Conservation (phyloP, 2,113 vertebrate genomes). For the Spea multiplicata region DNA sequence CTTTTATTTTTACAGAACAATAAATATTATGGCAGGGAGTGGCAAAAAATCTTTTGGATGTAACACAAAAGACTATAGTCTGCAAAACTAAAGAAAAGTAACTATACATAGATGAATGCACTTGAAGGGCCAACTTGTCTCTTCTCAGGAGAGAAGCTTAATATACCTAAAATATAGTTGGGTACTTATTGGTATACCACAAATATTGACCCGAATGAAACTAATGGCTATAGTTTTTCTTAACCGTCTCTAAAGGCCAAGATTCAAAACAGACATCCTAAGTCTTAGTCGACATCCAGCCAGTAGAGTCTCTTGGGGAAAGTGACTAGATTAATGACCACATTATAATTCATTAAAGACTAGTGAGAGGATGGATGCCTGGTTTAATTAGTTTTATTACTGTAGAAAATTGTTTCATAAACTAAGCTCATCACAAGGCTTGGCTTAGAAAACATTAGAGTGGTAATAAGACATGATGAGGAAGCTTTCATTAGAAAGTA, state of each 20-base stretch:
- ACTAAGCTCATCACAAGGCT: slow-evolving; percentile 65
- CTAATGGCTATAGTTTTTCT: slow-evolving; percentile 33
- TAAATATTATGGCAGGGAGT: neutral
- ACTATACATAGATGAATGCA: too few relatives aligned
- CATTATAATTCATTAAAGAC: slow-evolving; percentile 74
- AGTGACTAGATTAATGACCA: slow-evolving; percentile 67
- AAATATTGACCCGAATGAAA: slow-evolving; percentile 16
- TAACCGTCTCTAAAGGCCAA: slow-evolving; percentile 41
- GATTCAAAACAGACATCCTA: slow-evolving; percentile 36
- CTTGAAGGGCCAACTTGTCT: too few relatives aligned
- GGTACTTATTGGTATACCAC: neutral
- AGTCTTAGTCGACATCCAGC: slow-evolving; percentile 48
- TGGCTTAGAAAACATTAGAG: slow-evolving; percentile 64
- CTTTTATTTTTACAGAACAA: neutral
- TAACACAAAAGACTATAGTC: neutral
- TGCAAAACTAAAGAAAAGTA: neutral
- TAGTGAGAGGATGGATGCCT: slow-evolving; percentile 68
- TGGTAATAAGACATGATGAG: slow-evolving; percentile 60
- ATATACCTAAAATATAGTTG: too few relatives aligned
- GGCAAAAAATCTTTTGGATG: neutral
- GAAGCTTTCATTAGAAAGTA: slow-evolving; percentile 61
- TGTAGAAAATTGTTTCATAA: slow-evolving; percentile 72
- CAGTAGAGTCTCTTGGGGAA: slow-evolving; percentile 51
- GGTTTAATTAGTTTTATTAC: slow-evolving; percentile 77
- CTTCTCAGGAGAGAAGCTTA: too few relatives aligned